Percentiles rank a stretch among this genome's conserved stretches.
These are phyloP conservation scores for Myocastor coypus DNA, from an alignment of 2,113 vertebrate genomes.

Conservation along the genomic window DNA sequence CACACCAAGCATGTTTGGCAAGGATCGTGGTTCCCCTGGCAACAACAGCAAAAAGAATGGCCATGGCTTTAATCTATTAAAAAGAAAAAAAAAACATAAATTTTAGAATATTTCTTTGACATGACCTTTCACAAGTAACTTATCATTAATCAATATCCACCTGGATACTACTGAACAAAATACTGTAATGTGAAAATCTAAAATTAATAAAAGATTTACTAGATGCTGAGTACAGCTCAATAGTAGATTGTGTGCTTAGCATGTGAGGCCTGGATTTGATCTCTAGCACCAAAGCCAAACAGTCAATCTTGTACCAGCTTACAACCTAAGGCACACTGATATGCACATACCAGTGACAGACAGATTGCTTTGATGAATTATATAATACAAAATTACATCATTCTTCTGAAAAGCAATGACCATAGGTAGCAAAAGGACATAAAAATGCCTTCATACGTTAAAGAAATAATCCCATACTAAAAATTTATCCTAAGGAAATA, in stretches of 20 bases:
- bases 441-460: constrained; percentile 35
- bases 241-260: not conserved
- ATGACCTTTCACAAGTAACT: constrained; percentile 57
- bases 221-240: not conserved
- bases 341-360: not conserved
- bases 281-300: not conserved
- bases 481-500: constrained; percentile 62
- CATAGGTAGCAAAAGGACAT: constrained; percentile 40
- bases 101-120: constrained; percentile 56
- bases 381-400: constrained; percentile 26
- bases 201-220: constrained; percentile 43
- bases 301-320: not conserved
- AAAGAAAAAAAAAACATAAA: constrained; percentile 23
- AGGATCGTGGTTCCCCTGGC: constrained; percentile 97
- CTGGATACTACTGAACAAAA: not conserved
- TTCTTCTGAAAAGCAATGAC: constrained; percentile 49
- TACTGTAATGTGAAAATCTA: not conserved
- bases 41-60: constrained; percentile 98
- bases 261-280: not conserved
- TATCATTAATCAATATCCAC: not conserved
- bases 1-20: constrained; percentile 97
- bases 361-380: constrained; percentile 53
- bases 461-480: constrained; percentile 40
- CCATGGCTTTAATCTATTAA: constrained; percentile 90
- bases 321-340: not conserved